Percentiles rank a stretch among this genome's conserved stretches.
phyloP scores from a whole-genome alignment of 2,888 invertebrate genomes.

The Trisateles emortualis region DNA sequence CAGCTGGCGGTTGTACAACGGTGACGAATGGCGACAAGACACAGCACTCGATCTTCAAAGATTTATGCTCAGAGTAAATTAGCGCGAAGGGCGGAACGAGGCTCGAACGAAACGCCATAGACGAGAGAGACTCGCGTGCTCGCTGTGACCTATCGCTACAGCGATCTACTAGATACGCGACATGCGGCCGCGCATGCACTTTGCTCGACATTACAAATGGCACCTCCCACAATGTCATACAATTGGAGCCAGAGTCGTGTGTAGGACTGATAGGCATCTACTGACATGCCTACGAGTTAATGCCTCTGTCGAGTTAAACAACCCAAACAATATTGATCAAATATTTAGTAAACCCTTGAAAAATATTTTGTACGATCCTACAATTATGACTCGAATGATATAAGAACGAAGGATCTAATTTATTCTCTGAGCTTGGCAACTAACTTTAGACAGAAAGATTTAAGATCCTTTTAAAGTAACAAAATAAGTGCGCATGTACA shows the following conservation, averaged over 20 bases:
- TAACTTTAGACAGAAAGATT: too few species aligned
- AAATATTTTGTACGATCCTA: too few species aligned
- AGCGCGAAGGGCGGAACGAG: constrained; percentile 69
- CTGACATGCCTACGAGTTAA: constrained; percentile 35
- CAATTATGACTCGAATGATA: too few species aligned
- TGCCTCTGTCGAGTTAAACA: constrained; percentile 24
- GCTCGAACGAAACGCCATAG: constrained; percentile 54
- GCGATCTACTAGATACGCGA: constrained; percentile 63
- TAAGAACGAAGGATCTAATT: too few species aligned
- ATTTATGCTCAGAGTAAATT: constrained; percentile 67
- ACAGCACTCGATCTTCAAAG: constrained; percentile 57
- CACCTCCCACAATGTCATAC: constrained; percentile 71
- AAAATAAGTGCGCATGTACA: too few species aligned
- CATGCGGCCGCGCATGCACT: constrained; percentile 62
- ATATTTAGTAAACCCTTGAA: background rate
- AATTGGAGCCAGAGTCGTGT: constrained; percentile 56
- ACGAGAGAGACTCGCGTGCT: constrained; percentile 60
- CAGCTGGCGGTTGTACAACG: constrained; percentile 61
- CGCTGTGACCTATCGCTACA: constrained; percentile 63
- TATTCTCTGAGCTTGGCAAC: too few species aligned
- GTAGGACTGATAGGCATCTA: constrained; percentile 57
- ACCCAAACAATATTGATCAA: constrained; percentile 6
- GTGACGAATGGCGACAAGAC: constrained; percentile 72
- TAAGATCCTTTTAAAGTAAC: too few species aligned
- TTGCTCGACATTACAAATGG: constrained; percentile 68